These are phyloP conservation scores for Brienomyrus brachyistius DNA, from an alignment of 2,113 vertebrate genomes.

Conservation along the genomic window DNA sequence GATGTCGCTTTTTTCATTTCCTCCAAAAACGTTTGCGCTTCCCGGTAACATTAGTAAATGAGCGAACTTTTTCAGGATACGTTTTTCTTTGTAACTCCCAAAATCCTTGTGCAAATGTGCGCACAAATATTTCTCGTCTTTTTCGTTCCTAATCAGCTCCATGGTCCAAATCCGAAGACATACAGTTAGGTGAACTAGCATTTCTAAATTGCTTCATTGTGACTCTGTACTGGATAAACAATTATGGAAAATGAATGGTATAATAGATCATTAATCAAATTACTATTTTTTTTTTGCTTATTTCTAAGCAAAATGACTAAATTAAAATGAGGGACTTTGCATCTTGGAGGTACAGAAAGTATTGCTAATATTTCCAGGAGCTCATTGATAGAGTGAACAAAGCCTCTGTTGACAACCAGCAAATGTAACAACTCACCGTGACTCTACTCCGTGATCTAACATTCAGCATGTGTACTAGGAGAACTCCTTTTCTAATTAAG, in stretches of 20 bases:
- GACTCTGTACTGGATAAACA: not conserved
- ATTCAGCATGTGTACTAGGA: not conserved
- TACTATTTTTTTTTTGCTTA: not conserved
- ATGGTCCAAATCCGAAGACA: not conserved
- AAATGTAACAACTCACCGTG: not conserved
- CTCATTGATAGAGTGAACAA: not conserved
- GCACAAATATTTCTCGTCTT: not conserved
- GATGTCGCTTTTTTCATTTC: not conserved
- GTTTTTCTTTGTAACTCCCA: not conserved
- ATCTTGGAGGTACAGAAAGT: constrained; percentile 69
- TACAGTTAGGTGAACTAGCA: not conserved
- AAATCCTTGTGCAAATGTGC: not conserved
- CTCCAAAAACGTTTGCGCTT: not conserved
- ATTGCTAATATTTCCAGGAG: not conserved
- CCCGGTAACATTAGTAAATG: not conserved
- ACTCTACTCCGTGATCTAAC: not conserved
- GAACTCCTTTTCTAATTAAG: not conserved
- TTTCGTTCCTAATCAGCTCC: not conserved
- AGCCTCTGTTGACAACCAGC: not conserved
- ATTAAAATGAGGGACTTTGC: not conserved
- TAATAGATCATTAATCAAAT: not conserved
- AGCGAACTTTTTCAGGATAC: not conserved
- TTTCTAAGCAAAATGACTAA: not conserved
- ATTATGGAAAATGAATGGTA: not conserved
- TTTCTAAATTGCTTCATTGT: not conserved